Evolutionary conservation across 2,888 invertebrate species (phyloP), one percentile per base, ranked within the genome.

Genomic region (Sialis fuliginosa): DNA sequence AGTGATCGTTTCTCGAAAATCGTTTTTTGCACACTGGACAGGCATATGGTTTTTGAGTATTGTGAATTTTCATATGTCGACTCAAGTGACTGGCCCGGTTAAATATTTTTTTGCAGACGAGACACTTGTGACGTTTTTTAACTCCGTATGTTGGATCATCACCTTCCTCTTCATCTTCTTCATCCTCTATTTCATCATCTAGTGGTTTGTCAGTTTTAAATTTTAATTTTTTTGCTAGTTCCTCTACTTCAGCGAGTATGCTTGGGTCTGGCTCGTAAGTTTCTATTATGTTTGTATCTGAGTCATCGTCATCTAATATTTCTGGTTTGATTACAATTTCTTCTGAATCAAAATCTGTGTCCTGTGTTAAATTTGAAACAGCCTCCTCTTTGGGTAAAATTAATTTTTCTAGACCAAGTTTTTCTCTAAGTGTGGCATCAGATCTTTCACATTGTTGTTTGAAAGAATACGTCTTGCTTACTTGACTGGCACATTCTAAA

Each of bases 391-490:
- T 48, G 44, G 46, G 43, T 41, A 47, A 33, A 44, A 50, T 30
- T 39, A 46, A 39, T 50, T 51, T 32, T 48, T 44, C 13, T 46
- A 44, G 35, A 31, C 54, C 56, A 3, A 63, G 48, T 39, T 56
- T 55, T 34, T 57, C 56, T 44, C 66, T 57, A 31, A 71, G 53
- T 4, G 57, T 53, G 42, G 52, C 55, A 54, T 72, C 69, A 4
- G 67, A 65, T 44, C 61, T 60, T 51, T 70, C 66, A 51, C 69
- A 70, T 54, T 66, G 61, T 48, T 61, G 56, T 53, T 70, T 70
- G 53, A 71, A 72, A 40, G 62, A 56, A 55, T 72, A 72, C 7
- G 71, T 60, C 6, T 67, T 60, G 47, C 71, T 61, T 10, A 75
- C 62, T 46, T 65, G 62, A 48, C 64, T 63, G 1, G 68, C 65